A percentile compares a stretch with the other conserved stretches of the same genome.
Conservation (phyloP, 2,113 vertebrate genomes). For the Marmota flaviventris region DNA sequence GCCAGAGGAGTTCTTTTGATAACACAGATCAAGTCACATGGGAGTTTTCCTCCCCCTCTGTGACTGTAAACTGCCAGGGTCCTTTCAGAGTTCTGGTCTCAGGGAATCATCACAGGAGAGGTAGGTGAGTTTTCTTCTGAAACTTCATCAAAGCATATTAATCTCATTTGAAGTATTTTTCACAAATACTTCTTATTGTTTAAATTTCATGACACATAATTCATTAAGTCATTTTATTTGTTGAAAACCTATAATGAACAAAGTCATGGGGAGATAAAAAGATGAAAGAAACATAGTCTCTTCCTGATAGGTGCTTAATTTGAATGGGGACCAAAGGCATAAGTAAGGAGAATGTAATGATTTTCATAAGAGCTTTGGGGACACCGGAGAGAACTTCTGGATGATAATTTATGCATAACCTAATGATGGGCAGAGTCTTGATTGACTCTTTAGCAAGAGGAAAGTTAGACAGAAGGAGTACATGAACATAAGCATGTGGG, state of each 20-base stretch:
- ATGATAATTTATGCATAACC: not conserved
- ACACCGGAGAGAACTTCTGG: not conserved
- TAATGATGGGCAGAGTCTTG: not conserved
- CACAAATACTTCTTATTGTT: not conserved
- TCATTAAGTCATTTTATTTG: not conserved
- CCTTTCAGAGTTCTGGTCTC: not conserved
- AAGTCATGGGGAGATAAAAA: not conserved
- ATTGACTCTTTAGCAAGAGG: not conserved
- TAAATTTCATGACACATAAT: not conserved
- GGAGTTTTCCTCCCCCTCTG: not conserved
- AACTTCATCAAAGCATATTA: not conserved
- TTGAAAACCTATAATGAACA: not conserved
- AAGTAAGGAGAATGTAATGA: not conserved
- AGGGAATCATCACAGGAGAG: not conserved
- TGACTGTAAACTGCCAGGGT: not conserved
- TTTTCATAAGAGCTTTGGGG: not conserved
- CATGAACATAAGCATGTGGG: not conserved
- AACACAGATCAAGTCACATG: not conserved
- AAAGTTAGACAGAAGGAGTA: not conserved
- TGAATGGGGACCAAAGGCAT: not conserved
- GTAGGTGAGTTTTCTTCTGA: not conserved
- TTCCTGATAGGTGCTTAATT: not conserved
- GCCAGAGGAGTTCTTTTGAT: not conserved
- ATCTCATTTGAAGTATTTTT: conserved; percentile 7
- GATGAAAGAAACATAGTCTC: not conserved